These are phyloP conservation scores for Limnephilus rhombicus DNA, from an alignment of 2,888 invertebrate species.

Conservation along the genomic window DNA sequence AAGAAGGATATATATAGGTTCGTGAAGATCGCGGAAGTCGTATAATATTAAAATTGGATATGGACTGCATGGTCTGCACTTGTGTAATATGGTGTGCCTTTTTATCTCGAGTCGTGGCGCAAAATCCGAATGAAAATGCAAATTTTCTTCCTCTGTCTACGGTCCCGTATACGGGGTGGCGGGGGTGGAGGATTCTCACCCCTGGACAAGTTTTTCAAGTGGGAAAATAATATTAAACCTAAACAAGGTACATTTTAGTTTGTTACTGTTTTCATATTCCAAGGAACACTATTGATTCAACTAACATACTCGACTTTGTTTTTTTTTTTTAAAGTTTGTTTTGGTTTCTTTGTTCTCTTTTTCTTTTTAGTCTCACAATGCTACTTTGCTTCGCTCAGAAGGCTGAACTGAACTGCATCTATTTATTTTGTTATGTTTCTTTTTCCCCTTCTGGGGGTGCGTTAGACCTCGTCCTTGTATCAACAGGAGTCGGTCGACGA, in stretches of 20 bases:
- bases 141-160: constrained; percentile 53
- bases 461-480: too few relatives aligned
- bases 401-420: too few relatives aligned
- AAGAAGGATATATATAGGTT: not conserved
- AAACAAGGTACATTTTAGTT: not conserved
- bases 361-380: too few relatives aligned
- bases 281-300: too few relatives aligned
- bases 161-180: not conserved
- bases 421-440: too few relatives aligned
- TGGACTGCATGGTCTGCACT: constrained; percentile 39
- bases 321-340: too few relatives aligned
- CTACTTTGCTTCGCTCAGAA: too few relatives aligned
- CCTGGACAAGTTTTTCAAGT: not conserved
- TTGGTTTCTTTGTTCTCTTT: too few relatives aligned
- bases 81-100: constrained; percentile 31
- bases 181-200: not conserved
- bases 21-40: not conserved
- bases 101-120: constrained; percentile 52
- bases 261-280: too few relatives aligned
- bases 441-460: too few relatives aligned
- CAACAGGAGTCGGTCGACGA: too few relatives aligned
- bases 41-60: constrained; percentile 9
- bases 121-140: constrained; percentile 64
- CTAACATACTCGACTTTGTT: too few relatives aligned
- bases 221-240: not conserved